Base-by-base conservation (phyloP, 2,797 vertebrate species). In the Falco biarmicus region DNA sequence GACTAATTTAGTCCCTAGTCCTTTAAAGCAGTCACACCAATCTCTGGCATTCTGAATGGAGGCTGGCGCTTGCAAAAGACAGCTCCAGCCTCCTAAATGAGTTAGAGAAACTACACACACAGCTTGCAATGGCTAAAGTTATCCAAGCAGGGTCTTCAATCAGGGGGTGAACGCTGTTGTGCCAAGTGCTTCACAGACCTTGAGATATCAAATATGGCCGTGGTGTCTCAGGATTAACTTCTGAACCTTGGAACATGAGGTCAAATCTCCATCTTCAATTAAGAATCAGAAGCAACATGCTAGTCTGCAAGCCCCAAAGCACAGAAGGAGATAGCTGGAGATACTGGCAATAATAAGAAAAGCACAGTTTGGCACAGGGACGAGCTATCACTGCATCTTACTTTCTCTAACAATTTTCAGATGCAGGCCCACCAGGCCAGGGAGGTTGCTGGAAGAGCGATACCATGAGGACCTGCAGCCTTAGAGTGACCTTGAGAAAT, bases 401-500 rank as follows among this genome's bases (percentile, higher is more conserved):
- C 21, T 34, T 65, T 79, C 59, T 74, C 32, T 60, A 70, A 76
- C 34, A 51, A 5, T 47, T 79, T 54, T 91, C 77, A 86, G 76
- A 50, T 76, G 59, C 54, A 78, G 83, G 50, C 39, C 53, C 39
- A 25, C 26, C 8, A 5, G 53, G 69, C 53, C 51, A 37, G 47
- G 39, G 61, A 88, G 34, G 51, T 54, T 11, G 14, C 71, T 87
- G 76, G 80, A 94, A 81, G 59, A 90, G 63, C 0, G 2, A 81
- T 51, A 74, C 39, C 61, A 66, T 0, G 5, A 93, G 34, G 73
- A 94, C 79, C 56, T 0, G 1, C 74, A 96, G 85, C 91, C 91
- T 80, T n/a, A 64, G 60, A 74, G 90, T 95, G 89, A 95, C 90
- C 96, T 87, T 19, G 28, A 79, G 70, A 81, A 75, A 76, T 61